Percentiles rank a stretch among this genome's conserved stretches.
phyloP scores from a whole-genome alignment of 2,888 invertebrate genomes.

The Piscicola geometra region DNA sequence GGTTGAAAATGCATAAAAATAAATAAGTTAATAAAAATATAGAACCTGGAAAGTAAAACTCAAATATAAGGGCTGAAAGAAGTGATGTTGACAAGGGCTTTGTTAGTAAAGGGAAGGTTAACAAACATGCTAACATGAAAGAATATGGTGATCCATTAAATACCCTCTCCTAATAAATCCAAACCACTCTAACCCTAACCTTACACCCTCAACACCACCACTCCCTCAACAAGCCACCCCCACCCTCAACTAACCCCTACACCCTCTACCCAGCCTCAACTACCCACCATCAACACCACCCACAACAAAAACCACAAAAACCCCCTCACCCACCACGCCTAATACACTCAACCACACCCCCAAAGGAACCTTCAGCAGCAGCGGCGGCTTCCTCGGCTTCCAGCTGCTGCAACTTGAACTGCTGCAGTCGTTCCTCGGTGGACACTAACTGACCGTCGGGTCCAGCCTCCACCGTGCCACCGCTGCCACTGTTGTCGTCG shows the following conservation, averaged over 20 bases:
- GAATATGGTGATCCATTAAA: too few relatives aligned
- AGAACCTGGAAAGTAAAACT: background rate
- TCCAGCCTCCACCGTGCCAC: conserved; percentile 45
- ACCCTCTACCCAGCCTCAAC: too few relatives aligned
- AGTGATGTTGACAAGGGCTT: background rate
- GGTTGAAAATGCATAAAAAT: too few relatives aligned
- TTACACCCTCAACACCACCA: too few relatives aligned
- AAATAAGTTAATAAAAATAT: background rate
- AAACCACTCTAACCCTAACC: too few relatives aligned
- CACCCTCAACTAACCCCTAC: too few relatives aligned
- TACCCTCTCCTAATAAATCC: too few relatives aligned
- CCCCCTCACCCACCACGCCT: background rate
- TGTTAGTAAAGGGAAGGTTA: too few relatives aligned
- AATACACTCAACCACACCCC: background rate
- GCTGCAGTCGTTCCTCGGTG: conserved; percentile 51
- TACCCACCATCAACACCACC: background rate
- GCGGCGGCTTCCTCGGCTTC: conserved; percentile 11
- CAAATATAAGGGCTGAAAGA: background rate
- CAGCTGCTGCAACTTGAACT: conserved; percentile 45
- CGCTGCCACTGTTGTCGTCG: conserved; percentile 26
- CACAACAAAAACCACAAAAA: background rate
- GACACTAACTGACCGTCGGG: conserved; percentile 53
- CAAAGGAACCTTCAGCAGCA: background rate
- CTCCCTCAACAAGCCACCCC: too few relatives aligned
- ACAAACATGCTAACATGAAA: too few relatives aligned